A percentile compares a stretch with the other conserved stretches of the same genome.
Conservation (phyloP, 2,113 vertebrate species). For the Albula goreensis region DNA sequence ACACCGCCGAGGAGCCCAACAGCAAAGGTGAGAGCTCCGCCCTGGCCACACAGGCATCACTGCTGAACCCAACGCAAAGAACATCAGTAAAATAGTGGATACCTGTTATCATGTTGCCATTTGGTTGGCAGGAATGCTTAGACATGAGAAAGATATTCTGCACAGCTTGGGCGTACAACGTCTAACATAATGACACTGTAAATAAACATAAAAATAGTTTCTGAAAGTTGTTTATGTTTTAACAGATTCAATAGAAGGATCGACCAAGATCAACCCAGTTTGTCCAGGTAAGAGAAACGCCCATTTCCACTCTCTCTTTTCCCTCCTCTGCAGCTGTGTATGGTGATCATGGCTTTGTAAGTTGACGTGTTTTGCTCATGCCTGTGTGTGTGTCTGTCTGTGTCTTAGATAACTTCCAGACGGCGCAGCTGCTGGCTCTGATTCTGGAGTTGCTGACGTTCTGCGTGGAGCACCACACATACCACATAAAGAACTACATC, state of each 20-base stretch:
- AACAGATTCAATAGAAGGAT: constrained; percentile 81
- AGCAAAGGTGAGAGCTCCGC: constrained; percentile 72
- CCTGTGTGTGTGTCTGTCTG: not conserved
- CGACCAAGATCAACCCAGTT: constrained; percentile 83
- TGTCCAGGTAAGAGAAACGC: constrained; percentile 84
- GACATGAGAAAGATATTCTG: constrained; percentile 18
- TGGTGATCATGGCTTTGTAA: not conserved
- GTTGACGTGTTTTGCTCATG: not conserved
- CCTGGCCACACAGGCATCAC: no score
- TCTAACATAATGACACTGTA: not conserved
- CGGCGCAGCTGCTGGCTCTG: constrained; percentile 92
- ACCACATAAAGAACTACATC: constrained; percentile 98
- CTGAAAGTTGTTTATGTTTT: constrained; percentile 39
- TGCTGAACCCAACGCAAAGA: no score
- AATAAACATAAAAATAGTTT: not conserved
- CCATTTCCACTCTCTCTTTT: not conserved
- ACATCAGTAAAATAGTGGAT: no score
- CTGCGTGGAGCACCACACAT: constrained; percentile 96
- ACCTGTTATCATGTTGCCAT: not conserved
- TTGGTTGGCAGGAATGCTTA: not conserved
- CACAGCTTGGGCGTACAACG: not conserved
- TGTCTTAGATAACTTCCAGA: constrained; percentile 92
- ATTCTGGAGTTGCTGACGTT: constrained; percentile 95
- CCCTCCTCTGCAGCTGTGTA: not conserved
- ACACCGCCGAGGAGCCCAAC: constrained; percentile 85